These are phyloP conservation scores for Cygnus atratus DNA, from an alignment of 2,113 vertebrate genomes.

Conservation along the genomic window DNA sequence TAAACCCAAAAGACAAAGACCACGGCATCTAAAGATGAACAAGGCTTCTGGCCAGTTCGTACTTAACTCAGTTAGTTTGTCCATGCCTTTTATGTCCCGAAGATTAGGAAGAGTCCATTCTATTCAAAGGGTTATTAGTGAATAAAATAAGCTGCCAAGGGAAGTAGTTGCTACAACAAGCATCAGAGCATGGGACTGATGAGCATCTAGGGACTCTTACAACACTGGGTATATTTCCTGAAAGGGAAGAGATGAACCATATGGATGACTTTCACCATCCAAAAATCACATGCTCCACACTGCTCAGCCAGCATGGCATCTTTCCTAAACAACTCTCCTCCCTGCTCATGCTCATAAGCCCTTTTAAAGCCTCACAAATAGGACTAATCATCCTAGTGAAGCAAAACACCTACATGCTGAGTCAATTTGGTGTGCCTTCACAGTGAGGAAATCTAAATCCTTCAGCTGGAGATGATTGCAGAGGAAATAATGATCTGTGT, in stretches of 20 bases:
- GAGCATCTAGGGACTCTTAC: not conserved
- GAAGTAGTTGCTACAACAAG: not conserved
- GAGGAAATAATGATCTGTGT: not conserved
- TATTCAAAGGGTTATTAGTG: not conserved
- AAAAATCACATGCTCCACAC: not conserved
- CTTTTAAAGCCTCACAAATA: not conserved
- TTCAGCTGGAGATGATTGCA: not conserved
- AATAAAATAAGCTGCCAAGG: not conserved
- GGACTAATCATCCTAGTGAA: not conserved
- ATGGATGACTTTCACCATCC: not conserved
- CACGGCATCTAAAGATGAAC: not conserved
- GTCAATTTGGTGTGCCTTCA: not conserved
- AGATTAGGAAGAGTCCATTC: not conserved
- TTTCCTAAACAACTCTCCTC: not conserved
- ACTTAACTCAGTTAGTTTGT: not conserved
- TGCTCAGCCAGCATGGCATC: not conserved
- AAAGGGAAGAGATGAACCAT: not conserved
- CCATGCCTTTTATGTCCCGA: not conserved
- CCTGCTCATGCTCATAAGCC: not conserved
- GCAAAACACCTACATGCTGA: not conserved
- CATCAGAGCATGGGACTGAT: not conserved
- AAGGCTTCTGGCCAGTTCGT: not conserved
- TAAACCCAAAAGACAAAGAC: not conserved
- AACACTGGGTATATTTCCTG: not conserved
- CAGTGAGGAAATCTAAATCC: not conserved